Base-by-base conservation (phyloP, 2,113 vertebrate species). In the Fregetta grallaria region DNA sequence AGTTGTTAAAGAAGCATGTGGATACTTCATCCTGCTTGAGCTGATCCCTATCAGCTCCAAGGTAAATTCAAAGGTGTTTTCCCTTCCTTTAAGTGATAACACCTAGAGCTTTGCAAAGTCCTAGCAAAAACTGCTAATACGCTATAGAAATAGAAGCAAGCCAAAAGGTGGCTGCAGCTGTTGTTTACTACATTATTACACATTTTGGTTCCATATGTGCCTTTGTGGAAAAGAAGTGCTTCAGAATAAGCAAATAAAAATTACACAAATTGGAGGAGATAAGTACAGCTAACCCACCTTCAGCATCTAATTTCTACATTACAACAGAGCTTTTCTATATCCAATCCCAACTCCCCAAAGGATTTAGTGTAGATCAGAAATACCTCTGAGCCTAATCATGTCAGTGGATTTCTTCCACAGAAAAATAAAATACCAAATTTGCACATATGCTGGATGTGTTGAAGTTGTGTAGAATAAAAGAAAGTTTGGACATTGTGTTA, bases 111-210 rank as follows among this genome's bases (percentile, higher is more conserved):
- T 67, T 71, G 32, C 59, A 42, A 72, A 67, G 22, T 40, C 56
- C 49, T 25, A 73, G 32, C 38, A 85, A 89, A 92, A 90, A 18
- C 68, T 76, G 68, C 7, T 88, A 42, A 72, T 34, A 44, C 50
- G n/a, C 68, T 89, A 40, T 45, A 96, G 92, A 92, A 96, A 84
- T 26, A 82, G 49, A 72, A 88, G 63, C 26, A 81, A 84, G 29
- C 45, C 68, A 38, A 82, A 95, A 97, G 77, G 84, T 85, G 84
- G 47, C 73, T 95, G 89, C 94, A 94, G 96, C 96, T 97, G 95
- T 96, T 96, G 91, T 94, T 97, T 93, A 79, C 89, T 59, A 22
- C 32, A 2, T 58, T n/a, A 27, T 56, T 91, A 55, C 55, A 75
- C 17, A 20, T 74, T 97, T 80, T 79, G 36, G n/a, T 94, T 90